Evolutionary conservation across 2,797 vertebrate genomes (phyloP), one percentile per base, ranked within the genome.

Genomic region (Clamator glandarius): DNA sequence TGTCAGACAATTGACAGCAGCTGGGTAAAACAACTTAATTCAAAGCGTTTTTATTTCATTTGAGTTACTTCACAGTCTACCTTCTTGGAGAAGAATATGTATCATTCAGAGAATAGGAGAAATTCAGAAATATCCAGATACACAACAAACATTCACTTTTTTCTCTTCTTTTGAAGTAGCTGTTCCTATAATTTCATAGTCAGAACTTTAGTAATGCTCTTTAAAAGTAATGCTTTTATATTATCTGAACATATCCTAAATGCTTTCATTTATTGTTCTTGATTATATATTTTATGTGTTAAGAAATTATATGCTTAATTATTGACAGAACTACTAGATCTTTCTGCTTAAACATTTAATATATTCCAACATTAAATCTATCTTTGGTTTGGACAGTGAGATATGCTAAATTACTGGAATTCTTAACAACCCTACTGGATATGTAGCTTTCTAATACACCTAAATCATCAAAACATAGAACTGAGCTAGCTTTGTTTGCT

Each of bases 401-500:
- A 36, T 69, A 55, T 8, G 58, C 54, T 36, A 77, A 39, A 94
- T 84, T 86, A 91, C 77, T 92, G 72, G 94, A 95, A 76, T 73
- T 6, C 48, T 59, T 90, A 92, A 87, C 66, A 52, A 73, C 5
- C 3, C 21, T 26, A n/a, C 0, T 8, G 9, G 70, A 84, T n/a
- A 87, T 7, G 31, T 13, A 51, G 66, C 44, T 78, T 92, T 55
- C 36, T 42, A 84, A 21, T 81, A 80, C 18, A 51, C 48, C 15
- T 12, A 88, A 91, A 55, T 12, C 15, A 78, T 8, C 17, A 64
- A 68, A 85, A 84, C 26, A 57, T 2, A 64, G 31, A n/a, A 79
- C 66, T 69, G 92, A 91, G 90, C 68, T 26, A 55, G 76, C 50
- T 70, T 5, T 84, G 76, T 95, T 96, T 96, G 91, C 86, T 95